A percentile compares a stretch with the other conserved stretches of the same genome.
Conservation (phyloP, 1,140 invertebrate genomes). For the Dysdera silvatica region DNA sequence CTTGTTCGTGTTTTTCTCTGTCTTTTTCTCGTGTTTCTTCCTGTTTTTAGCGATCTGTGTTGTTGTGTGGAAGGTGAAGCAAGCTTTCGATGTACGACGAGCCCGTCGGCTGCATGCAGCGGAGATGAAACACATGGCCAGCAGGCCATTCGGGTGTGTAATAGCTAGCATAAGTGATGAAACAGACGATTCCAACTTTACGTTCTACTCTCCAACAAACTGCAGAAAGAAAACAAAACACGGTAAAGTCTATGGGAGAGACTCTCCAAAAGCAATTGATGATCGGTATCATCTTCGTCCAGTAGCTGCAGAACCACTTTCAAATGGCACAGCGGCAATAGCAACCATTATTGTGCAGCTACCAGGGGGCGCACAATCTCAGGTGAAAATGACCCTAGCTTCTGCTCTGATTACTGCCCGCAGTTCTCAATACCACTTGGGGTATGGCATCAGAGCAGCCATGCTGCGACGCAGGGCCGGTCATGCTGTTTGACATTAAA, state of each 20-base stretch:
- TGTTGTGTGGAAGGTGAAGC: constrained; percentile 92
- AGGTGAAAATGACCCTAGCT: constrained; percentile 61
- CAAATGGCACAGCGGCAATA: constrained; percentile 76
- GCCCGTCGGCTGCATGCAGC: constrained; percentile 57
- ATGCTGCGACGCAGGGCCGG: constrained; percentile 32
- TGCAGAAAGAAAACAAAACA: constrained; percentile 28
- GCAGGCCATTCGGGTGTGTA: constrained; percentile 82
- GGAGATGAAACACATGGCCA: constrained; percentile 92
- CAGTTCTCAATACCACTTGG: constrained; percentile 18
- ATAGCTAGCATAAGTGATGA: constrained; percentile 58
- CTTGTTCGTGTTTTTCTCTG: constrained; percentile 96
- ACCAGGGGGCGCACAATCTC: constrained; percentile 66
- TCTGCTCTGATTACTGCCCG: constrained; percentile 63
- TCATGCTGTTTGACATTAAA: no score
- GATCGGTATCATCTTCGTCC: constrained; percentile 58
- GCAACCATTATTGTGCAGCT: constrained; percentile 78
- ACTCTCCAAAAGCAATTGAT: constrained; percentile 34
- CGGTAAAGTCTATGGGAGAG: constrained; percentile 27
- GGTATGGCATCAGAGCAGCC: constrained; percentile 30
- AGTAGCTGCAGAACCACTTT: constrained; percentile 80
- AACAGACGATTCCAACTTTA: constrained; percentile 22
- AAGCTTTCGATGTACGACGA: constrained; percentile 54
- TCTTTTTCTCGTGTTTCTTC: constrained; percentile 97
- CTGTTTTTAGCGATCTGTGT: constrained; percentile 87
- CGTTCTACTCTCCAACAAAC: constrained; percentile 19